These are phyloP conservation scores for Macrobrachium nipponense DNA, from an alignment of 1,140 invertebrate species.

Conservation along the genomic window DNA sequence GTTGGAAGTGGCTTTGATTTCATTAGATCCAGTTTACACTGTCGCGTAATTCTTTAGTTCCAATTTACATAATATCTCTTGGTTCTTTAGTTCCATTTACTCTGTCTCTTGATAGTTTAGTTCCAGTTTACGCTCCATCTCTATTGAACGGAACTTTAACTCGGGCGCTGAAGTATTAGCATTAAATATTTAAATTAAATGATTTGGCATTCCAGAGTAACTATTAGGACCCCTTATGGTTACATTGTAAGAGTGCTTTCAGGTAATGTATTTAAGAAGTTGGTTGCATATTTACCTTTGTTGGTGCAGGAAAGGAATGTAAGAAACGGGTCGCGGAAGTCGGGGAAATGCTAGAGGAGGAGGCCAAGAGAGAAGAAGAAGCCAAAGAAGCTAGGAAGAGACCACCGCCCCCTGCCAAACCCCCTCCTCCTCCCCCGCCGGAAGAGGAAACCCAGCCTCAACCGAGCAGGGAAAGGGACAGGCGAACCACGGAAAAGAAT, in stretches of 20 bases:
- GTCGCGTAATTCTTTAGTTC: too few relatives aligned
- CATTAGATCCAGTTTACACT: background rate
- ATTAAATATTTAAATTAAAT: too few relatives aligned
- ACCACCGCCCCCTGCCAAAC: constrained; percentile 52
- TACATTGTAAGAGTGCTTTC: too few relatives aligned
- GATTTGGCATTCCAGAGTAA: too few relatives aligned
- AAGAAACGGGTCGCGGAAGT: constrained; percentile 63
- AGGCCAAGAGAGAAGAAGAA: constrained; percentile 63
- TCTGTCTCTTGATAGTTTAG: too few relatives aligned
- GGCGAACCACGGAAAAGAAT: constrained; percentile 36
- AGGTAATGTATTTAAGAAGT: background rate
- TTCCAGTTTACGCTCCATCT: too few relatives aligned
- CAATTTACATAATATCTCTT: too few relatives aligned
- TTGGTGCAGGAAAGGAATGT: constrained; percentile 72
- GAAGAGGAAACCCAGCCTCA: constrained; percentile 42
- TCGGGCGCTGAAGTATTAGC: background rate
- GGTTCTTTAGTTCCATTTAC: too few relatives aligned
- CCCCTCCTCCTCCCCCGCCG: constrained; percentile 45
- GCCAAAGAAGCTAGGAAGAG: constrained; percentile 63
- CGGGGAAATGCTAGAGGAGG: constrained; percentile 64
- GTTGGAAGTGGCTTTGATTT: background rate
- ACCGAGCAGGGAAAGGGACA: constrained; percentile 36
- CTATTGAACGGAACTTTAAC: too few relatives aligned
- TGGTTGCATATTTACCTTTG: constrained; percentile 7
- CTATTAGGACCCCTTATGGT: too few relatives aligned